Evolutionary conservation across 2,797 vertebrate species (phyloP).

Genomic region (Hydrophis major): DNA sequence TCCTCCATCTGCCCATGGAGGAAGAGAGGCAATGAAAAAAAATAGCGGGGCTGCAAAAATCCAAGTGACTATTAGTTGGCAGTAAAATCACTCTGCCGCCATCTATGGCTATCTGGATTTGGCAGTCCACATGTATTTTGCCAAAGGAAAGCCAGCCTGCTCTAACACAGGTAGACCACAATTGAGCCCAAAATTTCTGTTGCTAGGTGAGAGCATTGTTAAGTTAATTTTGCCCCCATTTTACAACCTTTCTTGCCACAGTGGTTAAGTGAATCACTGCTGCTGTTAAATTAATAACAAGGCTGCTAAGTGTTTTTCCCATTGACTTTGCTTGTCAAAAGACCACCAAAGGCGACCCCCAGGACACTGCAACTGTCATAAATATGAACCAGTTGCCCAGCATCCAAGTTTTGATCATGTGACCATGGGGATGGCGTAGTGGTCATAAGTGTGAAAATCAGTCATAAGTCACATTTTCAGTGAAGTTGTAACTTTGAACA

Average conservation of each 20-base stretch:
- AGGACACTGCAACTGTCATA: background rate
- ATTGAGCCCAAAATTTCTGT: background rate
- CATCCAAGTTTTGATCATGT: background rate
- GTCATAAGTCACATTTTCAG: background rate
- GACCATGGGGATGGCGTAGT: background rate
- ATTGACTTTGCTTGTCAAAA: background rate
- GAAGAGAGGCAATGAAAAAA: background rate
- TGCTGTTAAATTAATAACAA: background rate
- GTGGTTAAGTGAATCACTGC: background rate
- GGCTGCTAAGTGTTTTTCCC: background rate
- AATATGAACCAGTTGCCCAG: background rate
- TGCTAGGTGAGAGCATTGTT: background rate
- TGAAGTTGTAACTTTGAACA: background rate
- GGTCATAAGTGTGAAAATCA: background rate
- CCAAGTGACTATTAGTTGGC: background rate
- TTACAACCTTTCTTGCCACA: background rate
- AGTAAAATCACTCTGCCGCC: background rate
- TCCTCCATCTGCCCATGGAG: background rate
- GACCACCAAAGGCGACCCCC: background rate
- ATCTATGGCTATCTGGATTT: background rate
- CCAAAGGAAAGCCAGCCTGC: background rate
- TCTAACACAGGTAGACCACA: background rate
- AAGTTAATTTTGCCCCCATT: background rate
- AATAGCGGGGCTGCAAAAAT: background rate
- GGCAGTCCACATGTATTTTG: background rate